Conservation (phyloP, 1,140 invertebrate genomes). For the Papilio machaon region DNA sequence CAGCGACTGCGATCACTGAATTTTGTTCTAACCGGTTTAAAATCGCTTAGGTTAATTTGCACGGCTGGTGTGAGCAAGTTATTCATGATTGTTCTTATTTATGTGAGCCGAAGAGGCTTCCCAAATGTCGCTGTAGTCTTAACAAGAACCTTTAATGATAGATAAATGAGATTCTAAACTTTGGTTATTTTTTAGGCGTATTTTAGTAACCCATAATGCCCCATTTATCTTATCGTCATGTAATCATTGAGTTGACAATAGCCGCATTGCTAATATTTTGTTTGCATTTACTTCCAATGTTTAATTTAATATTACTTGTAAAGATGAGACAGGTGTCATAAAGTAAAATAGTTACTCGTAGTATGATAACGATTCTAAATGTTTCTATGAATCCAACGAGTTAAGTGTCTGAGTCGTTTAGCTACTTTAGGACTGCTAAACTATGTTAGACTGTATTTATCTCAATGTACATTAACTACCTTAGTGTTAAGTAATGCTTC, state of each 20-base stretch:
- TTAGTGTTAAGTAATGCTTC: no score
- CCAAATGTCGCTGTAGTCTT: not conserved
- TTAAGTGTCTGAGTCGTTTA: no score
- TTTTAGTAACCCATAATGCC: not conserved
- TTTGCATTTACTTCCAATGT: not conserved
- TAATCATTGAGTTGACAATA: not conserved
- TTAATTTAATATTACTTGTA: not conserved
- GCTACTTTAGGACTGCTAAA: no score
- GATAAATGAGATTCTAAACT: not conserved
- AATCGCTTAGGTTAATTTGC: not conserved
- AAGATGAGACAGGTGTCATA: not conserved
- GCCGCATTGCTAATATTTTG: not conserved
- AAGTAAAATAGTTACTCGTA: not conserved
- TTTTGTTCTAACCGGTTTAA: constrained; percentile 27
- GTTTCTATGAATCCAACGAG: no score
- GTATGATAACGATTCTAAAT: no score
- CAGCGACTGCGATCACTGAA: constrained; percentile 24
- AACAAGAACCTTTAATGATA: not conserved
- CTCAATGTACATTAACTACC: no score
- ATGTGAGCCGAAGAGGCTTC: not conserved
- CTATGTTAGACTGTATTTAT: no score
- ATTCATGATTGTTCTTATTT: not conserved
- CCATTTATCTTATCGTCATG: not conserved
- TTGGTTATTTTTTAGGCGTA: not conserved
- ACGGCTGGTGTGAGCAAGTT: not conserved